These are phyloP conservation scores for Zoroaster sp. DNA, from an alignment of 53 echinoderm and acorn worm species.

Conservation along the genomic window DNA sequence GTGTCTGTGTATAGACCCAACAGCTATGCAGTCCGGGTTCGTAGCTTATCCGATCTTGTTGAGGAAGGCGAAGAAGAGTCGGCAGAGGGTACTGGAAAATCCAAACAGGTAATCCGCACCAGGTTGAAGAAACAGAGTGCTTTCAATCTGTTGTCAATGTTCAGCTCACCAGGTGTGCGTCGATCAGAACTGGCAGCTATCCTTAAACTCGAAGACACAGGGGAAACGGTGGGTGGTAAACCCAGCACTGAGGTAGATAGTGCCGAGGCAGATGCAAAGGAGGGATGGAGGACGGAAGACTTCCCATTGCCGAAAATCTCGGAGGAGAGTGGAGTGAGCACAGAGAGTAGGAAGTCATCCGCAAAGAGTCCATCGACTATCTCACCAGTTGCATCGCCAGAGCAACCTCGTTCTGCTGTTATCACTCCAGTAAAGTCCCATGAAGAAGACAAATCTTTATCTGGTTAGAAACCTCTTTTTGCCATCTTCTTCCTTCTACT, in stretches of 20 bases:
- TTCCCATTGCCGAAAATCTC: slow-evolving; percentile 88
- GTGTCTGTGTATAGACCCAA: slow-evolving; percentile 71
- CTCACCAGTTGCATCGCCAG: not conserved
- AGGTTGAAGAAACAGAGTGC: slow-evolving; percentile 81
- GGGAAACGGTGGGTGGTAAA: slow-evolving; percentile 48
- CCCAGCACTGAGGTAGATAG: not conserved
- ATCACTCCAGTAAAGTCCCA: not conserved
- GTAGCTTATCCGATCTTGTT: slow-evolving; percentile 79
- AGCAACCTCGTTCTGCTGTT: not conserved
- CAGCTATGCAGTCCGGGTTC: slow-evolving; percentile 75
- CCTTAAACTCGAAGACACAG: slow-evolving; percentile 88
- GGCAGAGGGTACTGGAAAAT: not conserved
- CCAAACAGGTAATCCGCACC: slow-evolving; percentile 59
- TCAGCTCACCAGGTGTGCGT: slow-evolving; percentile 80
- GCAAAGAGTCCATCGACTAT: not conserved
- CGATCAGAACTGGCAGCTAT: slow-evolving; percentile 80
- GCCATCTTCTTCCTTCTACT: not conserved
- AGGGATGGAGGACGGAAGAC: slow-evolving; percentile 83
- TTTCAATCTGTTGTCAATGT: slow-evolving; percentile 92
- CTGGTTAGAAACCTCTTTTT: not conserved
- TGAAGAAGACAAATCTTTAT: not conserved
- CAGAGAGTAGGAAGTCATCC: slow-evolving; percentile 32
- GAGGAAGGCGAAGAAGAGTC: slow-evolving; percentile 20
- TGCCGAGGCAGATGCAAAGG: slow-evolving; percentile 10
- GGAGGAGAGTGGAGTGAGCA: slow-evolving; percentile 67